phyloP scores from a whole-genome alignment of 1,140 invertebrate species.

The Trichonephila inaurata region DNA sequence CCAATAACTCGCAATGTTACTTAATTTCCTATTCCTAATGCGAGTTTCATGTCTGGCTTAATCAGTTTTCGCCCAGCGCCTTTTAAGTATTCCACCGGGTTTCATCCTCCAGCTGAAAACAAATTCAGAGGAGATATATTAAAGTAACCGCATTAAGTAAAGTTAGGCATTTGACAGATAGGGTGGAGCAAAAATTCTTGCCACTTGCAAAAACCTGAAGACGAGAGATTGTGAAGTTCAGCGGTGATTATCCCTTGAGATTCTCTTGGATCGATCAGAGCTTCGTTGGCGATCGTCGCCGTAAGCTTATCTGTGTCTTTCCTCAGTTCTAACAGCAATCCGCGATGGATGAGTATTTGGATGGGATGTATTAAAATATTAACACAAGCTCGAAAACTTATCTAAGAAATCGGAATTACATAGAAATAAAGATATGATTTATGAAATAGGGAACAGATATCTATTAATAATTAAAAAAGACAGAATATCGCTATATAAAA shows the following conservation, averaged over 20 bases:
- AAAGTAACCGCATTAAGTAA: conserved; percentile 67
- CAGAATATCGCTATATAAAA: too few relatives aligned
- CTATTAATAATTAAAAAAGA: too few relatives aligned
- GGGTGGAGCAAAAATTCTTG: conserved; percentile 15
- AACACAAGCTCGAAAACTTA: too few relatives aligned
- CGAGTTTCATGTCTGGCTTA: conserved; percentile 75
- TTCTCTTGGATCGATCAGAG: conserved; percentile 26
- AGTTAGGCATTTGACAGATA: conserved; percentile 71
- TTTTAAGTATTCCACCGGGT: conserved; percentile 69
- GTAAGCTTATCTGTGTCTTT: background rate
- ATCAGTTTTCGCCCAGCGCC: conserved; percentile 66
- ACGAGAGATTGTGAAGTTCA: conserved; percentile 36
- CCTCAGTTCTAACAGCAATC: background rate
- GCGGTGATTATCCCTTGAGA: conserved; percentile 39
- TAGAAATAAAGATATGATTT: too few relatives aligned
- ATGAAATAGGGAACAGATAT: too few relatives aligned
- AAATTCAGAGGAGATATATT: conserved; percentile 61
- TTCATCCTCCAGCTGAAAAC: conserved; percentile 51
- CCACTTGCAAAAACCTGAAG: conserved; percentile 54
- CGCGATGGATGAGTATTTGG: background rate
- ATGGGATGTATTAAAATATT: too few relatives aligned
- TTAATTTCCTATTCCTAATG: conserved; percentile 76
- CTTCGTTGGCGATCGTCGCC: background rate
- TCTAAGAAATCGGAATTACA: too few relatives aligned
- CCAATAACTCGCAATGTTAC: conserved; percentile 73